Conservation (phyloP, 2,888 invertebrate species). For the Empis livida region DNA sequence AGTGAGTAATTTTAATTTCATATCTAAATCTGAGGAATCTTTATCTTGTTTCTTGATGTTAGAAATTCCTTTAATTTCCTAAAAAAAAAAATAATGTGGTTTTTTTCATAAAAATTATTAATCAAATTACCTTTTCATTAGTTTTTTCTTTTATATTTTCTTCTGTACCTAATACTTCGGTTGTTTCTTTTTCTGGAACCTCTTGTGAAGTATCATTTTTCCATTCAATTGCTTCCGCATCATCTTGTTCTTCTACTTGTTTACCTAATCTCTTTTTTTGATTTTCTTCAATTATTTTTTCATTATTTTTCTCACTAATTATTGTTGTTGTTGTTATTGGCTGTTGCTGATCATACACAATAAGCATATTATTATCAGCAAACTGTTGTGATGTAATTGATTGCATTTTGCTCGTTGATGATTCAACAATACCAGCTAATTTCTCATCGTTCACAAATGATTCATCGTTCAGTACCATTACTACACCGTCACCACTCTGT, state of each 20-base stretch:
- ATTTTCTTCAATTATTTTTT: slow-evolving; percentile 12
- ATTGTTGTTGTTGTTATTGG: not conserved
- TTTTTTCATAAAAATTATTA: too few relatives aligned
- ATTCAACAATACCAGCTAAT: slow-evolving; percentile 22
- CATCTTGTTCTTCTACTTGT: slow-evolving; percentile 13
- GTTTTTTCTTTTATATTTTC: not conserved
- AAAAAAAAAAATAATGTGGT: slow-evolving; percentile 1
- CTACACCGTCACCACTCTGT: slow-evolving; percentile 31
- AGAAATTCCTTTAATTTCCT: not conserved
- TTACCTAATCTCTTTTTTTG: slow-evolving; percentile 3
- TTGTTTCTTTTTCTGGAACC: not conserved
- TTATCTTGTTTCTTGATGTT: slow-evolving; percentile 3
- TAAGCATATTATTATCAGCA: not conserved
- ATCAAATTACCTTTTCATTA: not conserved
- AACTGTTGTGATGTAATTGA: slow-evolving; percentile 15
- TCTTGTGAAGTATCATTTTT: slow-evolving; percentile 9
- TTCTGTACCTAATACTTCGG: not conserved
- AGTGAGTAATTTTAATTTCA: slow-evolving; percentile 30
- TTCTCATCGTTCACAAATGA: slow-evolving; percentile 17
- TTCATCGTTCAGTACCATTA: slow-evolving; percentile 33
- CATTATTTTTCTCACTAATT: slow-evolving; percentile 4
- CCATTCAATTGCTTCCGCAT: slow-evolving; percentile 22
- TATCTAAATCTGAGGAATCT: slow-evolving; percentile 24
- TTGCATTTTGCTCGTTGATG: slow-evolving; percentile 7
- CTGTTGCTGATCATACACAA: not conserved